Percentiles rank a stretch among this genome's conserved stretches.
These are phyloP conservation scores for Rhingia campestris DNA, from an alignment of 2,888 invertebrate species.

Conservation along the genomic window DNA sequence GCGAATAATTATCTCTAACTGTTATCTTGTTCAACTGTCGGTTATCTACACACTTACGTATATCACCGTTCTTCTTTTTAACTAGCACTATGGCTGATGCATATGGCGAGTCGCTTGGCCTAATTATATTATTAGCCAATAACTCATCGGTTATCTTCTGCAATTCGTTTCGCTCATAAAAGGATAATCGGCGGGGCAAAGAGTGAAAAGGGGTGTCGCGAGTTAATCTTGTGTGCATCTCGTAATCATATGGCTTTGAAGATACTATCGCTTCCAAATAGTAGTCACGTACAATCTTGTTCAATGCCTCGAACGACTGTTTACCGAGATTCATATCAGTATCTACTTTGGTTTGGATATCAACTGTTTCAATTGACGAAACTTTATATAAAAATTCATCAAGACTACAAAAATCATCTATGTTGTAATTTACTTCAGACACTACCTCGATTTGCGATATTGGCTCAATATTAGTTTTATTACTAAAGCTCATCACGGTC, in stretches of 20 bases:
- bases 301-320: neutral
- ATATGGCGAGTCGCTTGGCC: conserved; percentile 49
- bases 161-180: conserved; percentile 25
- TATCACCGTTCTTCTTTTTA: conserved; percentile 43
- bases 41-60: conserved; percentile 35
- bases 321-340: conserved; percentile 9
- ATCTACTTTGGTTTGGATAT: neutral
- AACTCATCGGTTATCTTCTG: conserved; percentile 50
- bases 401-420: neutral
- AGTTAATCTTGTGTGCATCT: conserved; percentile 43
- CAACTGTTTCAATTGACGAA: neutral
- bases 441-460: neutral
- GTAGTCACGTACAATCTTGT: conserved; percentile 4
- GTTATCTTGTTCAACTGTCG: conserved; percentile 36
- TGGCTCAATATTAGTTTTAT: neutral
- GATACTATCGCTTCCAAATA: conserved; percentile 17
- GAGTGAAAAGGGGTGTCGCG: conserved; percentile 36
- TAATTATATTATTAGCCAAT: conserved; percentile 35
- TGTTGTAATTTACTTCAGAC: neutral
- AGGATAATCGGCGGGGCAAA: conserved; percentile 42
- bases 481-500: neutral
- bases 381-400: neutral
- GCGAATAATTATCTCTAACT: conserved; percentile 48
- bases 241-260: conserved; percentile 28
- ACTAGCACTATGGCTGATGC: conserved; percentile 34